Base-by-base conservation (phyloP, 2,888 invertebrate species). In the Lochmaea capreae region DNA sequence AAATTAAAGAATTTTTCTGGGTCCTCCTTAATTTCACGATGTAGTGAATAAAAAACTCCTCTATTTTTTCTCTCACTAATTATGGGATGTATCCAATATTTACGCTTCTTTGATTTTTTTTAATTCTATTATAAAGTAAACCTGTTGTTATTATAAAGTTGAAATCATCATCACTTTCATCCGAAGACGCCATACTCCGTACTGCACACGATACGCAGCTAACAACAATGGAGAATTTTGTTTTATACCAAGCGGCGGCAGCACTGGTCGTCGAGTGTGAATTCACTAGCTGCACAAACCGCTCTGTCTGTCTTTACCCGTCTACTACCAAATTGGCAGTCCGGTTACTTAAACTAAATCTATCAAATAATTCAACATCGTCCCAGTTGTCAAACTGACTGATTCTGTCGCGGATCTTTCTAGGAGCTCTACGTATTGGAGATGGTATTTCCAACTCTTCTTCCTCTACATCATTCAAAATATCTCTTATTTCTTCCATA, bases 81-180 rank as follows among this genome's bases (percentile, higher is more conserved):
- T 65, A 49, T 52, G 65, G 65, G 49, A 65, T 65, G 65, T 49
- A 49, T 65, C 52, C 65, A 49, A 49, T 49, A 65, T 46, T 18
- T 65, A 22, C 65, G 65, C 33, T 49, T 65, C 16, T 52, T 65
- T 49, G 22, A 22, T 49, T 65, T 22, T 49, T 18, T 22, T 22
- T 49, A 8, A n/a, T 52, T 65, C n/a, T 49, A 18, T 65, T 65
- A 46, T 65, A 65, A 8, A 65, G 16, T 49, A 49, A 49, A 22
- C 18, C 49, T 26, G n/a, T 14, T 8, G 49, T 65, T 22, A 49
- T 49, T 49, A 49, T 18, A 49, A 65, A 65, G 18, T 1, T n/a
- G 0, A 42, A 65, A 42, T 63, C 39, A 65, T 65, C 43, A 65
- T 14, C n/a, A 42, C 16, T n/a, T 8, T 54, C 4, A 65, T n/a